Conservation (phyloP, 2,888 invertebrate genomes). For the Xanthia icteritia region DNA sequence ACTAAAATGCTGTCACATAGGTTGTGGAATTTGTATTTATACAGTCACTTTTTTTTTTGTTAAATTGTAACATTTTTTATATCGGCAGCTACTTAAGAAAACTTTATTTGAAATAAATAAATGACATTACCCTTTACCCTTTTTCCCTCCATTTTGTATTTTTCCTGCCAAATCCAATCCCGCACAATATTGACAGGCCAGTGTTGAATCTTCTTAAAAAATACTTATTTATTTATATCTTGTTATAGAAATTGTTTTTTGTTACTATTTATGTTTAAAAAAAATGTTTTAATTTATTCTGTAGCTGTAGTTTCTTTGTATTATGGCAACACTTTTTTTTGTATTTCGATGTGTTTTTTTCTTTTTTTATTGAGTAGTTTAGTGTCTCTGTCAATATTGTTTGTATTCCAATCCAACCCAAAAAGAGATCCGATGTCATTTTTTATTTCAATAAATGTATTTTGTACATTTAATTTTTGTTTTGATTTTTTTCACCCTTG, state of each 20-base stretch:
- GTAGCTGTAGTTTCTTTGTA: slow-evolving; percentile 82
- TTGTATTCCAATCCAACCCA: slow-evolving; percentile 87
- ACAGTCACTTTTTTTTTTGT: slow-evolving; percentile 78
- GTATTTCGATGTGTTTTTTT: slow-evolving; percentile 78
- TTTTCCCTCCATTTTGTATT: slow-evolving; percentile 62
- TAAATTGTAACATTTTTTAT: slow-evolving; percentile 85
- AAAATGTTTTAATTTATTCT: slow-evolving; percentile 89
- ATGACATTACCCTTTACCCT: slow-evolving; percentile 81
- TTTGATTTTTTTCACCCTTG: slow-evolving; percentile 76
- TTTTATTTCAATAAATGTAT: slow-evolving; percentile 90
- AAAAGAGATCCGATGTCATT: slow-evolving; percentile 87
- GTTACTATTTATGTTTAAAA: slow-evolving; percentile 87
- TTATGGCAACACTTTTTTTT: slow-evolving; percentile 80
- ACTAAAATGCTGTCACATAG: slow-evolving; percentile 73
- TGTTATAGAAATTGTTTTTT: slow-evolving; percentile 88
- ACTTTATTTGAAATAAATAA: slow-evolving; percentile 88
- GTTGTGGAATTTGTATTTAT: slow-evolving; percentile 85
- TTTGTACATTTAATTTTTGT: slow-evolving; percentile 74
- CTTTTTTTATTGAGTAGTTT: slow-evolving; percentile 82
- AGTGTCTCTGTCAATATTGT: slow-evolving; percentile 89
- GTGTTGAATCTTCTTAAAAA: slow-evolving; percentile 87
- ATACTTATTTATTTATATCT: slow-evolving; percentile 87
- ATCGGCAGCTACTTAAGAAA: slow-evolving; percentile 89
- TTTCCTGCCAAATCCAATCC: slow-evolving; percentile 72
- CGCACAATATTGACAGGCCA: slow-evolving; percentile 90